Evolutionary conservation across 2,113 vertebrate species (phyloP), one percentile per base, ranked within the genome.

Genomic region (Menidia beryllina): DNA sequence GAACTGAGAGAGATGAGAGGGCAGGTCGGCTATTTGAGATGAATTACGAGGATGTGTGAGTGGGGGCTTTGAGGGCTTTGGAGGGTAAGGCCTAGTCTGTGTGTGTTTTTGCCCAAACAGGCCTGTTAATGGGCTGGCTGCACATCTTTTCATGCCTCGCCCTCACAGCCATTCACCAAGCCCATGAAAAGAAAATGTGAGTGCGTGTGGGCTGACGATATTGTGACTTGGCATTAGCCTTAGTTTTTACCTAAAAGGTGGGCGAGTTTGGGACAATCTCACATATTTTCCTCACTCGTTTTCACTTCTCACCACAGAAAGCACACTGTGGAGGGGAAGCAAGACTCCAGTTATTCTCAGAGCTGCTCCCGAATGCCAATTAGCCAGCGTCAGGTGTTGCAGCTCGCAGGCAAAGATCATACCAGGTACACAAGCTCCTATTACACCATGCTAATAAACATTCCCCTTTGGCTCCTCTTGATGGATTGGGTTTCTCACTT

Each of bases 311-410:
- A n/a, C 41, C n/a, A 23, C 23, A 7, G 12, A 50, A 2, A 43
- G 8, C 15, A 50, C 30, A 4, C 30, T 30, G 30, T 51, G 36
- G 61, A 89, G 84, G 59, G 86, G 90, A 91, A 75, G 36, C 9
- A 20, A 15, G 1, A 38, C 38, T 15, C 20, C 14, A 34, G 19
- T 60, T 77, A 27, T 76, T 92, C 86, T 81, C 84, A 84, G 57
- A 72, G 63, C 34, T 69, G 83, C 82, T 89, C 69, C 45, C 74
- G 75, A 77, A 82, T 83, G 79, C 83, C 82, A 92, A 91, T 92
- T 91, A 91, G 58, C 55, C 24, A 38, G 27, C 23, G 25, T 64
- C 61, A 79, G 69, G 77, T 84, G 78, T 26, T 52, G 39, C 26
- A 75, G 79, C 86, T 89, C 58, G 68, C 12, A 71, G 87, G 90